phyloP scores from a whole-genome alignment of 1,140 invertebrate genomes.

The Arion vulgaris region DNA sequence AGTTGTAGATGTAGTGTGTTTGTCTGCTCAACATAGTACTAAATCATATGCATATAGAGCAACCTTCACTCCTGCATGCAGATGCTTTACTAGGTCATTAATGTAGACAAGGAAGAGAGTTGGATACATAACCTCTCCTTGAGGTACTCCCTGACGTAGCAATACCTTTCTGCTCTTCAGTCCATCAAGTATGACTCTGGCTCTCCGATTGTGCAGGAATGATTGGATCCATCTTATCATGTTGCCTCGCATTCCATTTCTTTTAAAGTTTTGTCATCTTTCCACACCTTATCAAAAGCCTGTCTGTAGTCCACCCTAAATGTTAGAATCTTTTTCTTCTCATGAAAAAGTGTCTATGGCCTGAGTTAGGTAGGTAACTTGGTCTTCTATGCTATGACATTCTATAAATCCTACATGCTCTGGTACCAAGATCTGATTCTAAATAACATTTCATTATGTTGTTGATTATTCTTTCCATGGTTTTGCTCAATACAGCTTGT shows the following conservation, averaged over 20 bases:
- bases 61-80: background rate
- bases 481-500: background rate
- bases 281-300: background rate
- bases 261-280: background rate
- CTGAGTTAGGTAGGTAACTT: too few relatives aligned
- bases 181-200: background rate
- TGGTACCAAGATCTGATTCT: too few relatives aligned
- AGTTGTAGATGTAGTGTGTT: background rate
- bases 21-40: background rate
- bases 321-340: background rate
- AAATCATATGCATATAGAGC: background rate
- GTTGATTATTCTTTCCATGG: background rate
- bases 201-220: background rate
- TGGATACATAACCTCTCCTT: slow-evolving; percentile 41
- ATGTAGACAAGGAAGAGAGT: slow-evolving; percentile 47
- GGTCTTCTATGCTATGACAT: too few relatives aligned
- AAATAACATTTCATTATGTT: too few relatives aligned
- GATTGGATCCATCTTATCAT: background rate
- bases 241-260: background rate
- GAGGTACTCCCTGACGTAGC: slow-evolving; percentile 36
- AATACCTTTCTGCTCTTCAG: background rate
- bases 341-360: background rate
- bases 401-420: too few relatives aligned
- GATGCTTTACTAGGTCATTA: slow-evolving; percentile 38
- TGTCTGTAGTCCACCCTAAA: background rate